A percentile compares a stretch with the other conserved stretches of the same genome.
phyloP scores from a whole-genome alignment of 2,888 invertebrate species.

The Gerosis bhagava region DNA sequence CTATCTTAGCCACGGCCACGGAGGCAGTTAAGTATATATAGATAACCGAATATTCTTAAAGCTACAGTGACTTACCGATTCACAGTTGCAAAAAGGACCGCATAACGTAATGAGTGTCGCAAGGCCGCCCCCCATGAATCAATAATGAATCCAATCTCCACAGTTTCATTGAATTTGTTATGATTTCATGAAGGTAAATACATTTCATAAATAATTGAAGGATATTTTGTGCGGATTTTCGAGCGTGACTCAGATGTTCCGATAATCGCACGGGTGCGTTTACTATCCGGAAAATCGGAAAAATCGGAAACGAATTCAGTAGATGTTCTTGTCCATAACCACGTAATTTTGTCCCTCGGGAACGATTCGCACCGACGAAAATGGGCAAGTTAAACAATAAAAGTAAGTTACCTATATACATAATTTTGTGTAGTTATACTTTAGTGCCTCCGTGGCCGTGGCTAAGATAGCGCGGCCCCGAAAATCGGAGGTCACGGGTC shows the following conservation, averaged over 20 bases:
- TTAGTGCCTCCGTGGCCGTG: too few relatives aligned
- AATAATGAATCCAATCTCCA: slow-evolving; percentile 67
- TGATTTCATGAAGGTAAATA: slow-evolving; percentile 14
- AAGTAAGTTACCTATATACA: too few relatives aligned
- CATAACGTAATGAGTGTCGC: too few relatives aligned
- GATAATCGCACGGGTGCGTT: slow-evolving; percentile 19
- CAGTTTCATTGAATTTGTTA: slow-evolving; percentile 16
- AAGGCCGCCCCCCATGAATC: slow-evolving; percentile 54
- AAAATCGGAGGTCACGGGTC: too few relatives aligned
- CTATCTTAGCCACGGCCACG: too few relatives aligned
- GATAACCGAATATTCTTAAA: too few relatives aligned
- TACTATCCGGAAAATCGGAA: slow-evolving; percentile 3
- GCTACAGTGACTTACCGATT: too few relatives aligned
- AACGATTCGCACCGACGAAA: background rate
- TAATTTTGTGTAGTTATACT: too few relatives aligned
- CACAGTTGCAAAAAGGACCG: slow-evolving; percentile 36
- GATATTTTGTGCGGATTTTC: background rate
- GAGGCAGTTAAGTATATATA: too few relatives aligned
- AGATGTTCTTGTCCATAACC: background rate
- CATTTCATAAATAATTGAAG: slow-evolving; percentile 15
- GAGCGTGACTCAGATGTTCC: slow-evolving; percentile 7
- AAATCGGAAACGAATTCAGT: slow-evolving; percentile 2
- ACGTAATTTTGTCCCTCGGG: slow-evolving; percentile 3
- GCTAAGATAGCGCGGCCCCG: too few relatives aligned
- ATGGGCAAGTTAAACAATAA: too few relatives aligned